Percentiles rank a stretch among this genome's conserved stretches.
phyloP scores from a whole-genome alignment of 2,113 vertebrate genomes.

The Chunga burmeisteri region DNA sequence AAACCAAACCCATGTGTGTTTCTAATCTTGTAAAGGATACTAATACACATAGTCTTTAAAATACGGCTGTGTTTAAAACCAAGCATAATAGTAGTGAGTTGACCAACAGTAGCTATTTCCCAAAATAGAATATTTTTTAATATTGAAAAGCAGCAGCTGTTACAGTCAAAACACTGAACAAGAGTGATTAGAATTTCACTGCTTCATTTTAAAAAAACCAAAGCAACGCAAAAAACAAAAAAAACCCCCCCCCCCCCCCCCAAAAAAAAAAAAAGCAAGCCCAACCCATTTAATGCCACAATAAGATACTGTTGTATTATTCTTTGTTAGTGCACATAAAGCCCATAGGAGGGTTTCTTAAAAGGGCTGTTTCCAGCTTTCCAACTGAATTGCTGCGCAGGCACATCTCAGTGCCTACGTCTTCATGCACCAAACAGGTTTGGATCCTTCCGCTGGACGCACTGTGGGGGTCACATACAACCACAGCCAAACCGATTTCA shows the following conservation, averaged over 20 bases:
- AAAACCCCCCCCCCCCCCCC: too few species aligned
- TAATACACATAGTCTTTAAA: not conserved
- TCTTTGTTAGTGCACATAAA: not conserved
- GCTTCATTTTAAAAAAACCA: not conserved
- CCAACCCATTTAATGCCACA: not conserved
- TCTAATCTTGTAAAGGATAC: not conserved
- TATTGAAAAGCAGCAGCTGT: conserved; percentile 37
- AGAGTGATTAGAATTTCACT: not conserved
- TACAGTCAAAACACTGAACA: not conserved
- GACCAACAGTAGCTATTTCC: conserved; percentile 24
- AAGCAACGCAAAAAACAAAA: too few species aligned
- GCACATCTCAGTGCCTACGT: fast-evolving
- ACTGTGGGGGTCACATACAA: not conserved
- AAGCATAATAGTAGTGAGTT: not conserved
- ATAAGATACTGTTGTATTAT: not conserved
- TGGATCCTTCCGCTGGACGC: not conserved
- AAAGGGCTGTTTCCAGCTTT: not conserved
- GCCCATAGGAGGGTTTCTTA: not conserved
- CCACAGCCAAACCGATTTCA: not conserved
- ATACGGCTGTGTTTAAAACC: not conserved
- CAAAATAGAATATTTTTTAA: not conserved
- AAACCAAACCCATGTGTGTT: not conserved
- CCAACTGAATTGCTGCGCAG: not conserved
- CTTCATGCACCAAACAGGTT: not conserved
- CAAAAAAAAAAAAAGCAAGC: too few species aligned